Evolutionary conservation across 1,140 invertebrate species (phyloP).

Genomic region (Thaumatotibia leucotreta): DNA sequence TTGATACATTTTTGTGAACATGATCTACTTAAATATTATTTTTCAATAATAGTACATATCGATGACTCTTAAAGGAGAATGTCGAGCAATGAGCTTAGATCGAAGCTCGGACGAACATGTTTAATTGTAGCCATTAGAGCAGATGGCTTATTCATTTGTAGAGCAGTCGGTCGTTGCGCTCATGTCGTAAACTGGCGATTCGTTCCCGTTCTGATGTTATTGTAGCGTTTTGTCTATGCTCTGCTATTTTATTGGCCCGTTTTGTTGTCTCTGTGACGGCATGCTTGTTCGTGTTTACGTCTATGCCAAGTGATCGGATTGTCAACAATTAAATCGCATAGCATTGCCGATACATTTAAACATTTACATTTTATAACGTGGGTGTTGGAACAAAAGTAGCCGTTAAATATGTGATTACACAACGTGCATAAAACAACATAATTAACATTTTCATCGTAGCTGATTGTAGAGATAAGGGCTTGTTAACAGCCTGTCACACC

Average conservation of each 20-base stretch:
- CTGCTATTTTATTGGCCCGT: constrained; percentile 68
- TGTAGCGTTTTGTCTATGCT: constrained; percentile 76
- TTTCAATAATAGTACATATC: constrained; percentile 16
- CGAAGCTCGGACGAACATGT: constrained; percentile 56
- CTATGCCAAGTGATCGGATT: constrained; percentile 30
- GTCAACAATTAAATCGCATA: background rate
- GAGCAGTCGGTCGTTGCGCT: constrained; percentile 71
- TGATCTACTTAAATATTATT: no score
- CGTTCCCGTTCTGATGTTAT: constrained; percentile 75
- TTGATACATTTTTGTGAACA: no score
- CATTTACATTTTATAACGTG: background rate
- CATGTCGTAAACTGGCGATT: constrained; percentile 74
- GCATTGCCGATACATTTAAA: background rate
- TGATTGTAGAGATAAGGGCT: constrained; percentile 43
- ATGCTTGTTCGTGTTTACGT: constrained; percentile 40
- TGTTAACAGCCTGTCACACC: constrained; percentile 38
- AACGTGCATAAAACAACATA: constrained; percentile 38
- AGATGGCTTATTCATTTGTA: constrained; percentile 77
- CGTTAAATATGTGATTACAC: constrained; percentile 13
- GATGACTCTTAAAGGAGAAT: constrained; percentile 43
- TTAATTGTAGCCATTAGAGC: constrained; percentile 75
- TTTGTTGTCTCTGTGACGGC: constrained; percentile 63
- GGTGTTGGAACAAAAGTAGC: background rate
- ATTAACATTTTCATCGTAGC: constrained; percentile 47
- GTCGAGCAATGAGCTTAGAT: constrained; percentile 28